Conservation (phyloP, 2,113 vertebrate genomes). For the Pteropus alecto region DNA sequence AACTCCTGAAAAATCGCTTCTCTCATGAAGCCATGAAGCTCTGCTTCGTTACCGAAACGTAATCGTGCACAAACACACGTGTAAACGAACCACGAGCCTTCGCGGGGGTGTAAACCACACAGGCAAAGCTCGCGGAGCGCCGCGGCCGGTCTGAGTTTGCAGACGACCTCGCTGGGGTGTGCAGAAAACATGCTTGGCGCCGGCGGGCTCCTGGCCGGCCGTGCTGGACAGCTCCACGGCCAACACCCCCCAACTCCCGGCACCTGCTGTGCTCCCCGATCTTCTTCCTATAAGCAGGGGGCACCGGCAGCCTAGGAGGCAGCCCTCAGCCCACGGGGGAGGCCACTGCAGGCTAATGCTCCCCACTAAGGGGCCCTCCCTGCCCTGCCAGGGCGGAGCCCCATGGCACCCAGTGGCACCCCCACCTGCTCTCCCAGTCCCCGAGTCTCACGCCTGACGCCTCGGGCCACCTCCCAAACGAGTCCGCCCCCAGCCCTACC, state of each 20-base stretch:
- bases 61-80: accelerated
- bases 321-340: no score
- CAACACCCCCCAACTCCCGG: accelerated
- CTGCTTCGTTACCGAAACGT: not conserved
- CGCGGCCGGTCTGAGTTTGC: accelerated
- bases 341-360: not conserved
- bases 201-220: accelerated
- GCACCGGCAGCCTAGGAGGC: accelerated
- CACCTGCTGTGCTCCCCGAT: no score
- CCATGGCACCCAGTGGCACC: accelerated
- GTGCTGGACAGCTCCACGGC: not conserved
- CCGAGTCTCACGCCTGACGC: not conserved
- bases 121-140: accelerated
- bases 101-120: not conserved
- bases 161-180: accelerated
- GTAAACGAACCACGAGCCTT: not conserved
- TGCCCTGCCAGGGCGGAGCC: accelerated
- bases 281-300: no score
- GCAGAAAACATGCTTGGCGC: not conserved
- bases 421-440: not conserved
- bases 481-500: not conserved
- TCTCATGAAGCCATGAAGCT: not conserved
- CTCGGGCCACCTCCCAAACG: accelerated
- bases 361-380: not conserved
- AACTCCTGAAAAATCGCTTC: not conserved